Evolutionary conservation across 2,888 invertebrate genomes (phyloP).

Genomic region (Lottia scabra): DNA sequence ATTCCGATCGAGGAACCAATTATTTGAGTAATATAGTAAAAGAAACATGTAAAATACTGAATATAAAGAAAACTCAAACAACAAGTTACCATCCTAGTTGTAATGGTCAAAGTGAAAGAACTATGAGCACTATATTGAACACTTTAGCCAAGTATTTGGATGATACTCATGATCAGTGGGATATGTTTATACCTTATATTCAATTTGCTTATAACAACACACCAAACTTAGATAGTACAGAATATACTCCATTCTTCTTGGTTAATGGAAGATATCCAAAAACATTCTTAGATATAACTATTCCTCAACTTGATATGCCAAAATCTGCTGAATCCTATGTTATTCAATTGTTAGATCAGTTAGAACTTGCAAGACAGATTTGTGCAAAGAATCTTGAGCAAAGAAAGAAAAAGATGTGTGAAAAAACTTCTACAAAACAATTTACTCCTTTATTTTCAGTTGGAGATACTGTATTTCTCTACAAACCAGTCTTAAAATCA

Average conservation of each 20-base stretch:
- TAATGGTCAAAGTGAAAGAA: constrained; percentile 9
- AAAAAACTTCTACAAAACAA: neutral
- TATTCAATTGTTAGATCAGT: neutral
- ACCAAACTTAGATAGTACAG: neutral
- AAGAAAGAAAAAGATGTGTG: neutral
- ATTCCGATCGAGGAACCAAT: neutral
- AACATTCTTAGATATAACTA: neutral
- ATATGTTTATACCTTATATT: neutral
- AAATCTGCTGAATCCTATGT: neutral
- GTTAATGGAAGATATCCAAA: neutral
- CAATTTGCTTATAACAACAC: neutral
- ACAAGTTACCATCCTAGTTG: constrained; percentile 8
- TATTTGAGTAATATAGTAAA: constrained; percentile 14
- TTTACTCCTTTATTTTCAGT: neutral
- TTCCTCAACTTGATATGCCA: neutral
- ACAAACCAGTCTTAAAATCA: neutral
- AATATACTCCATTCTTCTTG: neutral
- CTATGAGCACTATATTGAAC: neutral
- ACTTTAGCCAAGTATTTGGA: neutral
- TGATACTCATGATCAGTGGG: neutral
- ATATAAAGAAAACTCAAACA: constrained; percentile 13
- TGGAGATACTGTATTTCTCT: neutral
- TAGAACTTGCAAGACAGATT: neutral
- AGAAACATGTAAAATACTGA: constrained; percentile 10
- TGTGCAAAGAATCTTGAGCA: neutral